Evolutionary conservation across 2,113 vertebrate species (phyloP), one percentile per base, ranked within the genome.

Genomic region (Passer montanus): DNA sequence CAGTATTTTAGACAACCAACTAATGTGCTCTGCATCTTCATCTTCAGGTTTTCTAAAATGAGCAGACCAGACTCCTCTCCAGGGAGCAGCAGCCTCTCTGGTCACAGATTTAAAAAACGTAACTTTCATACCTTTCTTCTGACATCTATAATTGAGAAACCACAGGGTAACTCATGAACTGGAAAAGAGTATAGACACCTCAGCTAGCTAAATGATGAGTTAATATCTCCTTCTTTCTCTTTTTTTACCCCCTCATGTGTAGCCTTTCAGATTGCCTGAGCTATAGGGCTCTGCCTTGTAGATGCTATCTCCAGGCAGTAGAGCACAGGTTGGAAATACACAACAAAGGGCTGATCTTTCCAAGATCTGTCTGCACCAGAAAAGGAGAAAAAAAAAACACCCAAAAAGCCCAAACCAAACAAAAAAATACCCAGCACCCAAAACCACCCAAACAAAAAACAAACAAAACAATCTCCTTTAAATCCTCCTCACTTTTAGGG

Each of bases 81-180:
- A 5, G 83, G 31, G 56, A 93, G 41, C 35, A 81, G 41, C 31
- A 91, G 21, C 15, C 63, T 77, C 55, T 74, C 55, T 77, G 39
- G 43, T 70, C 79, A 64, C 33, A 49, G 30, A 64, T 43, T 37
- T 23, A 7, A 43, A 80, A 90, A 75, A 37, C 0, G 5, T 46
- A 27, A n/a, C 47, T 85, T 88, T 91, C 59, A 80, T 66, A 77
- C 64, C 31, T 83, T 79, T 90, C 52, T 81, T 43, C 72, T 89
- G 87, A 90, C 75, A 73, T 59, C 35, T 37, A 9, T 77, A 96
- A 94, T 50, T 68, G 83, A 96, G 90, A 94, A 96, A 93, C 68
- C 83, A 91, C 30, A 84, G 52, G 33, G 20, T 63, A 79, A 76
- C 59, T 79, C 79, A 70, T 21, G 47, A 88, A 83, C 67, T 63